Base-by-base conservation (phyloP, 2,113 vertebrate species). In the Craseonycteris thonglongyai region DNA sequence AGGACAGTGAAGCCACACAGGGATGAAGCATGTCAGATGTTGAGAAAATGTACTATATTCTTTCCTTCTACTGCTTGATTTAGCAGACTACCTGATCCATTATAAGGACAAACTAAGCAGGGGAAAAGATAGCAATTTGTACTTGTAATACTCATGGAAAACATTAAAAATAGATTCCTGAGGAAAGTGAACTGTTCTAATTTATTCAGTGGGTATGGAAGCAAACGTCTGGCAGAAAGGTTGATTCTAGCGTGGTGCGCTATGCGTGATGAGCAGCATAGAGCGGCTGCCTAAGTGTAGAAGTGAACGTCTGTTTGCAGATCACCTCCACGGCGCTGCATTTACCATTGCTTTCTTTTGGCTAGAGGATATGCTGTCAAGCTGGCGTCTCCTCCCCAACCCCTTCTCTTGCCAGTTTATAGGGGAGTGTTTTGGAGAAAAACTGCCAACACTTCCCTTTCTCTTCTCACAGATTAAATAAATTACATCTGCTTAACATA, bases 401-500 rank as follows among this genome's bases (percentile, higher is more conserved):
- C 42, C 84, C 84, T 95, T 82, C 79, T 91, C 76, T 78, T 96
- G 95, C 93, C 92, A 96, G 81, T 93, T 96, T 93, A 87, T 65
- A 93, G 68, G 59, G 69, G 91, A 93, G 30, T 80, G 59, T 85
- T 94, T 94, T 78, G 90, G 84, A 95, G 92, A 85, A 85, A 89
- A 92, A 82, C 72, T 78, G 93, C 84, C 85, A 96, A 61, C 22
- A 15, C 66, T 88, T 92, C 82, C 26, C 88, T 96, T 95, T 40
- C 30, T 51, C 33, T 38, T 93, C 68, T 93, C 81, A 15, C 30
- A 88, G 92, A 95, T 96, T 95, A 96, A 97, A 94, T 94, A 69
- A 76, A 96, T 96, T 94, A 83, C 72, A 96, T 96, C 93, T 94
- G 93, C 75, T 93, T 95, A 86, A 86, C 87, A 92, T 86, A 96